phyloP scores from a whole-genome alignment of 2,888 invertebrate species.

The Microdon myrmicae region DNA sequence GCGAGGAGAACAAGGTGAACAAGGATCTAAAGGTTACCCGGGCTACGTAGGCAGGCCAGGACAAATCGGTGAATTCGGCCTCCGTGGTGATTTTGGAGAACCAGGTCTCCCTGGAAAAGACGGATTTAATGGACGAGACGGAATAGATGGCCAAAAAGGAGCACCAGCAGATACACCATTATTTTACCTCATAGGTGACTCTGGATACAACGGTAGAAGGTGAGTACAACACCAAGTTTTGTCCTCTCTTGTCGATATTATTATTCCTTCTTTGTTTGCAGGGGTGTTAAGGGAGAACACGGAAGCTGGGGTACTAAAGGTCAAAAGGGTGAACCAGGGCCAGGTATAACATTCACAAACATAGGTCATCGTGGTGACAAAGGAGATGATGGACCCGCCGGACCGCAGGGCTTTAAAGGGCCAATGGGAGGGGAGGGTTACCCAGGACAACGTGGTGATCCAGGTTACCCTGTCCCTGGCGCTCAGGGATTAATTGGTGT shows the following conservation, averaged over 20 bases:
- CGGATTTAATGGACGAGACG: constrained; percentile 68
- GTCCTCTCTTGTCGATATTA: background rate
- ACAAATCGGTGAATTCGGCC: constrained; percentile 59
- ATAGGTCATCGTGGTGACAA: constrained; percentile 66
- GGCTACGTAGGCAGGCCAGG: constrained; percentile 63
- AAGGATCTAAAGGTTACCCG: constrained; percentile 58
- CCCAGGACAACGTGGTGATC: constrained; percentile 69
- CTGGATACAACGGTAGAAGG: constrained; percentile 59
- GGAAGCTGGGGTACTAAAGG: constrained; percentile 66
- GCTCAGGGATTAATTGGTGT: constrained; percentile 70
- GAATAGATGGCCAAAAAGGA: constrained; percentile 70
- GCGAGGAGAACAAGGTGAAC: constrained; percentile 60
- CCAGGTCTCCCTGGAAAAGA: constrained; percentile 64
- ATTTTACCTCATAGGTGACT: constrained; percentile 59
- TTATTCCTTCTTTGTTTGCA: constrained; percentile 33
- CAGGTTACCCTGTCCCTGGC: constrained; percentile 68
- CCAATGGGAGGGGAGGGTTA: constrained; percentile 69
- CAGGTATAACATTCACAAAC: constrained; percentile 69
- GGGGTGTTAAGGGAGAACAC: constrained; percentile 69
- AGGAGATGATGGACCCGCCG: constrained; percentile 68
- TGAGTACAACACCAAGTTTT: constrained; percentile 51
- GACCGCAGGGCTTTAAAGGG: constrained; percentile 72
- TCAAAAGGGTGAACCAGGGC: constrained; percentile 71
- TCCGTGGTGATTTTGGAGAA: constrained; percentile 62
- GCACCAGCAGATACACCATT: constrained; percentile 61